Conservation (phyloP, 2,888 invertebrate species). For the Drosophila diplacantha region DNA sequence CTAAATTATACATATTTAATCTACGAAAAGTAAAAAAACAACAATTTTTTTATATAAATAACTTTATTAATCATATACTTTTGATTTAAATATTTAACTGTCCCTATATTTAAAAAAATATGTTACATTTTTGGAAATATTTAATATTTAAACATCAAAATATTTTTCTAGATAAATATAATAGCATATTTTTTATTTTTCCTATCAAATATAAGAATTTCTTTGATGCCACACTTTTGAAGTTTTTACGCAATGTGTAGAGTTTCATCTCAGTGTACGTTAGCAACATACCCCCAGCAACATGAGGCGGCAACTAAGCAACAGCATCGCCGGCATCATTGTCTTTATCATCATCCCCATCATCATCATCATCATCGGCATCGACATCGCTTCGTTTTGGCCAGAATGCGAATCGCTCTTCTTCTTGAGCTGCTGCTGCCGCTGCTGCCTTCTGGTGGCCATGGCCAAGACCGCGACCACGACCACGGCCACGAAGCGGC, state of each 20-base stretch:
- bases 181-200: too few relatives aligned
- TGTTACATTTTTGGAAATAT: too few relatives aligned
- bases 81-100: too few relatives aligned
- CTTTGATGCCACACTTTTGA: background rate
- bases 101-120: too few relatives aligned
- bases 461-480: constrained; percentile 60
- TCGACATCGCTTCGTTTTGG: constrained; percentile 34
- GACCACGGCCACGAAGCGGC: constrained; percentile 28
- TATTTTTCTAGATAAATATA: too few relatives aligned
- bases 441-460: constrained; percentile 42
- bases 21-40: too few relatives aligned
- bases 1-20: too few relatives aligned
- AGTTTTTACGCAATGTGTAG: background rate
- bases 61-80: too few relatives aligned
- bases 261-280: background rate
- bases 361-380: constrained; percentile 47
- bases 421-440: constrained; percentile 31
- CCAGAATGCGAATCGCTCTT: constrained; percentile 55
- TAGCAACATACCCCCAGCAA: constrained; percentile 7
- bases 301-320: constrained; percentile 3
- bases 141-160: too few relatives aligned
- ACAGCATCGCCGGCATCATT: constrained; percentile 13
- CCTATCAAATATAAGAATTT: too few relatives aligned
- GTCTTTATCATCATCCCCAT: constrained; percentile 21
- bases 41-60: too few relatives aligned